Evolutionary conservation across 2,797 vertebrate species (phyloP), one percentile per base, ranked within the genome.

Genomic region (Eospalax fontanierii): DNA sequence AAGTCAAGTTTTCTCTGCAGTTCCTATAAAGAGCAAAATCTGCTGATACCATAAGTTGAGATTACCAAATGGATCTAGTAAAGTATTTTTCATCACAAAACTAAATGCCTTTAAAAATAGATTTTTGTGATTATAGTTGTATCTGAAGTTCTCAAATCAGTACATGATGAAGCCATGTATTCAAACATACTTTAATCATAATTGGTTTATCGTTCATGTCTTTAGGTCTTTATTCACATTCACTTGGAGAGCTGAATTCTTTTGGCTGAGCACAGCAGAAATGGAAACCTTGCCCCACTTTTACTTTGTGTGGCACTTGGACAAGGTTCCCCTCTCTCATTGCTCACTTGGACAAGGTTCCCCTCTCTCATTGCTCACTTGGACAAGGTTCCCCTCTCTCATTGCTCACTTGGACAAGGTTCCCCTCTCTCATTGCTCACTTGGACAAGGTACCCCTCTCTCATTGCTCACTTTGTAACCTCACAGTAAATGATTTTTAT

Each of bases 401-500:
- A n/a, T n/a, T n/a, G n/a, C n/a, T n/a, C 91, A 6, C 4, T 65
- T 35, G 63, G 40, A 61, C 28, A 71, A 84, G 22, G 46, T 85
- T 43, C 46, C 35, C 89, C 30, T 30, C 1, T 82, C 95, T 91
- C 21, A 40, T 88, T 87, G 59, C 10, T 12, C 91, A 6, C 4
- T 65, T 35, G 63, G 40, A 61, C 28, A 71, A 84, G 22, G 46
- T 85, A 35, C 46, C 35, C 89, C 30, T 30, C 1, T 82, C 95
- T 91, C 22, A 54, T 88, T 84, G 61, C 11, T 12, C 19, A 43
- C 4, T 26, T 95, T 94, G 4, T 1, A 90, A 50, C 11, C 28
- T 59, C 85, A 38, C 57, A 82, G 88, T 9, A 96, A 95, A 79
- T 83, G 35, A 54, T 90, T 92, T 54, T 90, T 86, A 50, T 94